A percentile compares a stretch with the other conserved stretches of the same genome.
Conservation (phyloP, 2,113 vertebrate genomes). For the Gorsachius goisagi region DNA sequence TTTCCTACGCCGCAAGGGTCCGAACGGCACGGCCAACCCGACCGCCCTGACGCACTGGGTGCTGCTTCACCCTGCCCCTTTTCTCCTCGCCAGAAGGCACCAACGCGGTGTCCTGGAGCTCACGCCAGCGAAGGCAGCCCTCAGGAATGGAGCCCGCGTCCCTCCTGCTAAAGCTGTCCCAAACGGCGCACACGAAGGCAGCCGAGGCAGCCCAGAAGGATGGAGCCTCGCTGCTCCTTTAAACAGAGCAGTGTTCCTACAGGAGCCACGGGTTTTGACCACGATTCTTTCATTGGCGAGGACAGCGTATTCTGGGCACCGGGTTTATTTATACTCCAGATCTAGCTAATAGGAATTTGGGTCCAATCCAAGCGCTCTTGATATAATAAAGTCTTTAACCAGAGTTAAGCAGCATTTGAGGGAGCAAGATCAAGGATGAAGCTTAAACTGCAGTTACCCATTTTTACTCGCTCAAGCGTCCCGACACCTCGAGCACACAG, state of each 20-base stretch:
- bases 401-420: background rate
- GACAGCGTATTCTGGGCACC: background rate
- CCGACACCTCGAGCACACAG: background rate
- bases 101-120: background rate
- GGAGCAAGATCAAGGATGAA: background rate
- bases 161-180: background rate
- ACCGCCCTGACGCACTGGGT: rapidly evolving
- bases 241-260: background rate
- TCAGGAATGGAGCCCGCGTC: rapidly evolving
- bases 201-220: background rate
- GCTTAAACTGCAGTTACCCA: background rate
- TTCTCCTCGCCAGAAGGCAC: background rate
- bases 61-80: background rate
- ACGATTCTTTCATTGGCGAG: background rate
- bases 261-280: background rate
- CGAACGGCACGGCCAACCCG: rapidly evolving
- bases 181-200: background rate
- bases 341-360: conserved; percentile 21
- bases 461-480: background rate
- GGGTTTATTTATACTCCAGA: conserved; percentile 23
- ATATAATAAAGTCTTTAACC: background rate
- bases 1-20: rapidly evolving
- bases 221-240: background rate
- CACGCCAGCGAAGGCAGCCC: background rate
- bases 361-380: background rate